Evolutionary conservation across 2,797 vertebrate species (phyloP), one percentile per base, ranked within the genome.

Genomic region (Sebastes dallii): DNA sequence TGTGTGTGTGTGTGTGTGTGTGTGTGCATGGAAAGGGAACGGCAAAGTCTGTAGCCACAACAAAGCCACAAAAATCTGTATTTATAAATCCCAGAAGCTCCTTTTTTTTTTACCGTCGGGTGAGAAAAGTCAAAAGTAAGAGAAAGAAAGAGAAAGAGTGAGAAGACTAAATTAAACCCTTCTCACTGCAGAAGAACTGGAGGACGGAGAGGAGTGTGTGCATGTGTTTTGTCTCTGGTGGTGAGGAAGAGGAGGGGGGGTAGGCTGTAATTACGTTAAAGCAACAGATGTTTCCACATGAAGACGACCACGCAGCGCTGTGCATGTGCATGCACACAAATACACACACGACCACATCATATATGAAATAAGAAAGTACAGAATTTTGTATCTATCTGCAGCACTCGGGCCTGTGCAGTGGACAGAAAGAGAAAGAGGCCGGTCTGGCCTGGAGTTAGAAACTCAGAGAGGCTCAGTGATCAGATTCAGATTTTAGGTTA

Each of bases 201-300:
- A 34, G 55, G 4, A 67, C 8, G 22, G 30, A n/a, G 14, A 52
- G 7, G 55, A 67, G 12, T 78, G 50, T 62, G 25, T 68, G 25
- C 66, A n/a, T 82, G 69, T 72, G 72, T 82, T 59, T 32, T 83
- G 78, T 84, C 65, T 84, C 56, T 84, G 72, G 77, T 78, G 82
- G 74, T 78, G 78, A 73, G 59, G 75, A 12, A 81, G 81, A 77
- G 77, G 87, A 77, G 83, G 79, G 79, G 42, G 42, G 9, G 65
- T 64, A 92, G 74, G 89, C 87, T 94, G 83, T 94, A 94, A 95
- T 94, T 92, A 94, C 77, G 74, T 86, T 89, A 86, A 83, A 89
- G 90, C 84, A 94, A 92, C 95, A 95, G 95, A 95, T 95, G 94
- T 93, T 85, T 93, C 91, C 91, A 93, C 93, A 93, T 92, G 89